A percentile compares a stretch with the other conserved stretches of the same genome.
These are phyloP conservation scores for Acanthurus leucopareius DNA, from an alignment of 2,797 vertebrate species.

Conservation along the genomic window DNA sequence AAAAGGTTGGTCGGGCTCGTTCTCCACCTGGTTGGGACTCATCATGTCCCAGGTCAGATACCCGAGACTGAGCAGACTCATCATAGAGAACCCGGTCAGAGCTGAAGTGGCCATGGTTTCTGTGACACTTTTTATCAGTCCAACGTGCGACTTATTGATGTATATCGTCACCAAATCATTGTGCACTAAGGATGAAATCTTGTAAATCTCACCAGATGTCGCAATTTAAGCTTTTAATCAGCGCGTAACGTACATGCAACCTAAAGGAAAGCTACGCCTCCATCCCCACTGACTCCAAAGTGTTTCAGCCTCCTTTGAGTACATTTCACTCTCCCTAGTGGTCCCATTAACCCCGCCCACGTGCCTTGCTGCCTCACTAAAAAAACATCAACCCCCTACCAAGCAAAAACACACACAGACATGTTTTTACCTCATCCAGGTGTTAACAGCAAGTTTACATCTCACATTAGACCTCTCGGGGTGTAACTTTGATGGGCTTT, in stretches of 20 bases:
- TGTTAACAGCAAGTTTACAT: slow-evolving; percentile 49
- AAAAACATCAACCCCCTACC: slow-evolving; percentile 64
- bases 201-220: slow-evolving; percentile 4
- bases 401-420: slow-evolving; percentile 48
- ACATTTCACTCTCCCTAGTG: slow-evolving; percentile 68
- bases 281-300: slow-evolving; percentile 48
- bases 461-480: slow-evolving; percentile 18
- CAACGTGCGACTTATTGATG: slow-evolving; percentile 4
- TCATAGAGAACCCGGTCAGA: slow-evolving; percentile 92
- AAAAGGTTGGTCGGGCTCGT: slow-evolving; percentile 75
- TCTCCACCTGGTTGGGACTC: slow-evolving; percentile 91
- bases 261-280: slow-evolving; percentile 47
- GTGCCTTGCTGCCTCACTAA: slow-evolving; percentile 59
- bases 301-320: slow-evolving; percentile 68
- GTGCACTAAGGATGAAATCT: not conserved
- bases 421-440: slow-evolving; percentile 56
- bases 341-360: slow-evolving; percentile 76
- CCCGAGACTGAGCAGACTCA: slow-evolving; percentile 95
- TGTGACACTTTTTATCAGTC: not conserved
- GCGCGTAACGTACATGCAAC: not conserved
- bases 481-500: not conserved
- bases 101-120: slow-evolving; percentile 89
- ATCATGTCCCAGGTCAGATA: slow-evolving; percentile 96
- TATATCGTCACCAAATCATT: slow-evolving; percentile 48
- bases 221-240: not conserved